Conservation (phyloP, 2,888 invertebrate genomes). For the Epinotia brunnichana region DNA sequence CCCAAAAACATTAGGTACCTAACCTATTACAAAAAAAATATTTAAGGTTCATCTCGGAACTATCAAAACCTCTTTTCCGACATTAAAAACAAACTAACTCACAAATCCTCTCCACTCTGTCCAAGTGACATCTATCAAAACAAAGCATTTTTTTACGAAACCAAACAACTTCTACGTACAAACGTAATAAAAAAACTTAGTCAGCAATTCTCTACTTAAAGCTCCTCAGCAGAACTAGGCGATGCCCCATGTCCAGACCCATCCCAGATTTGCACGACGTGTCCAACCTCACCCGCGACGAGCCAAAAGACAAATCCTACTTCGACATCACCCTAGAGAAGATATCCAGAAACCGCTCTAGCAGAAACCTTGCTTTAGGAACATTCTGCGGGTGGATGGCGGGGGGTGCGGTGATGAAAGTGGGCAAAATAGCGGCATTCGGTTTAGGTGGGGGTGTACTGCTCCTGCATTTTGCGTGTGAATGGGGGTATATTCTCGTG, state of each 20-base stretch:
- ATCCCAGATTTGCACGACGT: constrained; percentile 60
- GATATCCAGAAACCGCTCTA: constrained; percentile 57
- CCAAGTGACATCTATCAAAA: constrained; percentile 26
- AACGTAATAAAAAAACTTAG: constrained; percentile 10
- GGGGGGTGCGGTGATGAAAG: constrained; percentile 89
- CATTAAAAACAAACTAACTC: neutral
- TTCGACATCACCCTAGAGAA: constrained; percentile 61
- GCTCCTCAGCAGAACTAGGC: constrained; percentile 51
- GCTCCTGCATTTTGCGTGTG: constrained; percentile 92
- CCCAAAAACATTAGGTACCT: too few relatives aligned
- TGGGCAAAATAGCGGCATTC: constrained; percentile 94
- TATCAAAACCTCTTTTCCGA: neutral
- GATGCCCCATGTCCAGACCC: constrained; percentile 65
- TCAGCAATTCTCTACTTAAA: constrained; percentile 42
- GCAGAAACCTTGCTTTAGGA: constrained; percentile 65
- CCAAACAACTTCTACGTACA: constrained; percentile 17
- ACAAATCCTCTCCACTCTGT: constrained; percentile 13
- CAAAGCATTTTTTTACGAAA: neutral
- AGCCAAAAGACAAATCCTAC: constrained; percentile 54
- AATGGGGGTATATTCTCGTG: constrained; percentile 93
- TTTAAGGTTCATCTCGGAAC: neutral
- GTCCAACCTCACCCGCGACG: constrained; percentile 51
- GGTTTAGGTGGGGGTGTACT: constrained; percentile 95
- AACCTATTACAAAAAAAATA: too few relatives aligned
- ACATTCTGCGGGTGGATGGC: constrained; percentile 84